Conservation (phyloP, 2,888 invertebrate genomes). For the Prenolepis imparis region DNA sequence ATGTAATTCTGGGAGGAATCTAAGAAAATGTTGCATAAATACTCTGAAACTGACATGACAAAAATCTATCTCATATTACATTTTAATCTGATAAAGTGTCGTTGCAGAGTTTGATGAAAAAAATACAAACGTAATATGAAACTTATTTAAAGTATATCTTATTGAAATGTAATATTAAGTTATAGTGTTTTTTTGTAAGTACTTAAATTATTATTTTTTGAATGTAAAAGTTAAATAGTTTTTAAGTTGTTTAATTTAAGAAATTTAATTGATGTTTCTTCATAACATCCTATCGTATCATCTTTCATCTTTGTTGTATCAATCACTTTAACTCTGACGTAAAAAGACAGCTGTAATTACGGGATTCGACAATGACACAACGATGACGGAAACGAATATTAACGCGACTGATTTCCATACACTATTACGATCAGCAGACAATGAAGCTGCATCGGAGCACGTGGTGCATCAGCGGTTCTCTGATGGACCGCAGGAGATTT, state of each 20-base stretch:
- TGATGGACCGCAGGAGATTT: slow-evolving; percentile 63
- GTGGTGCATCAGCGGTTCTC: slow-evolving; percentile 21
- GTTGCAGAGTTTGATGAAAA: background rate
- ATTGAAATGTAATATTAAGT: background rate
- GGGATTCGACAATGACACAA: background rate
- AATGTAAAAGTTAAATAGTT: background rate
- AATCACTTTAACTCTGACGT: background rate
- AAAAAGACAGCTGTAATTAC: background rate
- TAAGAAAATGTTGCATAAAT: slow-evolving; percentile 7
- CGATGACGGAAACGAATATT: slow-evolving; percentile 32
- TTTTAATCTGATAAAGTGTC: background rate
- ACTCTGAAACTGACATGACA: background rate
- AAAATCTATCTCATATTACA: background rate
- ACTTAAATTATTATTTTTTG: background rate
- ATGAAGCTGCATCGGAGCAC: slow-evolving; percentile 27
- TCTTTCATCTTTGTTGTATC: background rate
- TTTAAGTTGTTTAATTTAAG: background rate
- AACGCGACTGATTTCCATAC: slow-evolving; percentile 10
- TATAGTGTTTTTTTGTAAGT: background rate
- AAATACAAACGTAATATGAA: background rate
- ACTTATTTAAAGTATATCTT: background rate
- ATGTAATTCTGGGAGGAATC: background rate
- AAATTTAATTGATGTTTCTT: background rate
- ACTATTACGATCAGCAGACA: slow-evolving; percentile 47
- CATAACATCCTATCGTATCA: background rate